phyloP scores from a whole-genome alignment of 37 sponge, comb jelly and placozoan species.

The Cliona cf. orientalis region DNA sequence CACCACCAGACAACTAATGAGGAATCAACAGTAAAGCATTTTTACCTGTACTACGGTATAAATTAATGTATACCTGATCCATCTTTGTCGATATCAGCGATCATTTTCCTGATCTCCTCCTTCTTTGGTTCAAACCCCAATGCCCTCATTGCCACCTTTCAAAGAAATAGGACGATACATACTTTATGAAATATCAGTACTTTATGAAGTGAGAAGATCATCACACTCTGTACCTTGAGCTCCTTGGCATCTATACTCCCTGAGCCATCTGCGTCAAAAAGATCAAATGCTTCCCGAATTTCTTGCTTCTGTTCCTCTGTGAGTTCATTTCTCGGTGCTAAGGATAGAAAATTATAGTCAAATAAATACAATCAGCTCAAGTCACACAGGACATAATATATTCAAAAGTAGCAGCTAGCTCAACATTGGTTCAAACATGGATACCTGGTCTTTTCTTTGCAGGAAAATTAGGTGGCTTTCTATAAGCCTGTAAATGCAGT shows the following conservation, averaged over 20 bases:
- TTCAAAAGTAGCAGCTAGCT: no score
- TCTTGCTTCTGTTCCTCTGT: constrained; percentile 99
- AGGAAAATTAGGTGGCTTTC: constrained; percentile 35
- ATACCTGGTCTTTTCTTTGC: constrained; percentile 60
- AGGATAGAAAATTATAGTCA: not conserved
- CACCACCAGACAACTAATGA: no score
- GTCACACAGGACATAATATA: not conserved
- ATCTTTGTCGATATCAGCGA: constrained; percentile 94
- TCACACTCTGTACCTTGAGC: constrained; percentile 76
- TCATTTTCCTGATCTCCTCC: constrained; percentile 97
- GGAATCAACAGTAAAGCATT: no score
- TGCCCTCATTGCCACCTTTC: constrained; percentile 95
- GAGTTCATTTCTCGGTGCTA: constrained; percentile 91
- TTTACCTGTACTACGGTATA: no score
- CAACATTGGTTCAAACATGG: no score
- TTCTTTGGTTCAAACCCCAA: constrained; percentile 99
- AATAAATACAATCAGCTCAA: not conserved
- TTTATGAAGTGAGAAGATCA: not conserved
- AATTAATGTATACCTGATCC: constrained; percentile 93
- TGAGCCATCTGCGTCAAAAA: constrained; percentile 97
- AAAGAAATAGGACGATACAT: not conserved
- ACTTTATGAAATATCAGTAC: not conserved
- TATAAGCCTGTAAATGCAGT: constrained; percentile 41
- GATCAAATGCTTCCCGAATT: constrained; percentile 97
- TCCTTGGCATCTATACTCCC: constrained; percentile 98